A percentile compares a stretch with the other conserved stretches of the same genome.
phyloP scores from a whole-genome alignment of 2,888 invertebrate genomes.

The Hofmannophila pseudospretella region DNA sequence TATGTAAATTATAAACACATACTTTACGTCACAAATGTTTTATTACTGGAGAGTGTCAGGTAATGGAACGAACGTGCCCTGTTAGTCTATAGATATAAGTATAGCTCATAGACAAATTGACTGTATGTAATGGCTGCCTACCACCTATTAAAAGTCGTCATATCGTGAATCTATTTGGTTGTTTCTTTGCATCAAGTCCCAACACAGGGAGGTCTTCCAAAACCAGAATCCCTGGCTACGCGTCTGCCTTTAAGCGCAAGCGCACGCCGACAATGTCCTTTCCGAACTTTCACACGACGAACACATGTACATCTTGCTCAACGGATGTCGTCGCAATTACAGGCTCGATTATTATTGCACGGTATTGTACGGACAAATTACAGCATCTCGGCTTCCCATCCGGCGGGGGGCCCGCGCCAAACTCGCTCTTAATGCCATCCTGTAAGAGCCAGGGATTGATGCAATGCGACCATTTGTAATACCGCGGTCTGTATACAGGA shows the following conservation, averaged over 20 bases:
- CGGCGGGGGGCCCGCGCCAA: conserved; percentile 28
- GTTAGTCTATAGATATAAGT: too few species aligned
- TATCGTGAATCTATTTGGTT: too few species aligned
- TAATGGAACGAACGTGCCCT: too few species aligned
- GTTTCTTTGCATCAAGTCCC: too few species aligned
- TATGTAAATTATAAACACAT: too few species aligned
- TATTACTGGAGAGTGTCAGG: too few species aligned
- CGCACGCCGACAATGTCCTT: conserved; percentile 32
- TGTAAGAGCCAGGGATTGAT: background rate
- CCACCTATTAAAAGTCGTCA: too few species aligned
- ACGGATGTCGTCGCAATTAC: conserved; percentile 74
- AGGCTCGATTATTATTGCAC: conserved; percentile 69
- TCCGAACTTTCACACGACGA: conserved; percentile 68
- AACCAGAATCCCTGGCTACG: conserved; percentile 5
- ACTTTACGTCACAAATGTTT: too few species aligned
- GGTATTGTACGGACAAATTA: conserved; percentile 71
- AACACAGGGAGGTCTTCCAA: too few species aligned
- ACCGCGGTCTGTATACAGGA: conserved; percentile 27
- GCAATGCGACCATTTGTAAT: background rate
- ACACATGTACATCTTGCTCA: conserved; percentile 52
- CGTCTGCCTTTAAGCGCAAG: conserved; percentile 12
- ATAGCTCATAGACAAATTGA: too few species aligned
- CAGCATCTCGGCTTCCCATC: conserved; percentile 73
- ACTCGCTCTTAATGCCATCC: background rate
- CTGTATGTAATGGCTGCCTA: too few species aligned